phyloP scores from a whole-genome alignment of 2,797 vertebrate genomes.

The Myioborus melanocephalus region DNA sequence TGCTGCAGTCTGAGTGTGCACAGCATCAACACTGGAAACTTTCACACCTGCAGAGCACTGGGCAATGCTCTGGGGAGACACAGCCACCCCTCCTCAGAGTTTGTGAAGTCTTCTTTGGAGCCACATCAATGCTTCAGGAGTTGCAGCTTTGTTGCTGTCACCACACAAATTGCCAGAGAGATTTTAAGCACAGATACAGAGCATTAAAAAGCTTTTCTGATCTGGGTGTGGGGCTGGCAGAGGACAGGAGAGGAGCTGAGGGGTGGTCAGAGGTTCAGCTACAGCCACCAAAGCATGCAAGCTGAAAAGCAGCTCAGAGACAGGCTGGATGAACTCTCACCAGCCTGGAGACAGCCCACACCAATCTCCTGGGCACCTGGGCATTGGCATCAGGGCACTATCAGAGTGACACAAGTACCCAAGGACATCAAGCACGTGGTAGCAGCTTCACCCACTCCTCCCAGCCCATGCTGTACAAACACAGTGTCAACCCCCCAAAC shows the following conservation, averaged over 20 bases:
- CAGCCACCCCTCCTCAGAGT: background rate
- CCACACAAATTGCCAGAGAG: background rate
- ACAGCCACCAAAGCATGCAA: background rate
- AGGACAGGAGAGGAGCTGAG: background rate
- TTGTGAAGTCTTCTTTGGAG: background rate
- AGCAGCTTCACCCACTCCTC: background rate
- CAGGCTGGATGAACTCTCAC: background rate
- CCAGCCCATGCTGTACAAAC: background rate
- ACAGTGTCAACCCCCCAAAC: background rate
- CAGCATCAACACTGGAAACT: no score
- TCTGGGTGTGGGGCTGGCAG: background rate
- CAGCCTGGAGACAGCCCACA: background rate
- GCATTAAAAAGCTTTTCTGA: background rate
- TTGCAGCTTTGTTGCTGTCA: rapidly evolving
- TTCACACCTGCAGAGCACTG: background rate
- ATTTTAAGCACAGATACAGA: background rate
- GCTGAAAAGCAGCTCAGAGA: background rate
- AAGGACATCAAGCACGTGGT: rapidly evolving
- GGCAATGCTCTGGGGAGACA: no score
- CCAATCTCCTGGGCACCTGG: background rate
- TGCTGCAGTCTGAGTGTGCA: background rate
- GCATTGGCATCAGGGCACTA: background rate
- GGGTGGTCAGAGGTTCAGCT: background rate
- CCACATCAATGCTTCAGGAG: background rate
- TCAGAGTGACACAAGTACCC: background rate